Evolutionary conservation across 2,113 vertebrate species (phyloP).

Genomic region (Misgurnus mizolepis): DNA sequence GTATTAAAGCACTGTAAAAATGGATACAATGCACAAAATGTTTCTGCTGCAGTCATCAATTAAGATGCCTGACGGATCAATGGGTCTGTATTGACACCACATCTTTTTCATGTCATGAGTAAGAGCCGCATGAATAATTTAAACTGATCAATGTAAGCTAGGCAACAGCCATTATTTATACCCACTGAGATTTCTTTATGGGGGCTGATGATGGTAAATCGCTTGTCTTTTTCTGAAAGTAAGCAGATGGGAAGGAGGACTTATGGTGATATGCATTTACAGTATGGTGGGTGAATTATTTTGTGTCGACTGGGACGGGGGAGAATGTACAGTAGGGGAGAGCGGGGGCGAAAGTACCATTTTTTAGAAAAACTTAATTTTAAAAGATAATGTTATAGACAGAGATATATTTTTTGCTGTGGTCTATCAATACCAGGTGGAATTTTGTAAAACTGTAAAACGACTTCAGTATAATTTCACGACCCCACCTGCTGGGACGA

Average conservation of each 20-base stretch:
- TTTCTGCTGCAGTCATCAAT: conserved; percentile 45
- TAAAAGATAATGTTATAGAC: no score
- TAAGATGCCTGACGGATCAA: conserved; percentile 32
- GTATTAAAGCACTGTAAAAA: conserved; percentile 24
- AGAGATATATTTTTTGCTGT: no score
- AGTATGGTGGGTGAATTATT: no score
- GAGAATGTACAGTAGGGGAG: background rate
- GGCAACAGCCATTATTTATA: conserved; percentile 36
- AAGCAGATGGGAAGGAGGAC: background rate
- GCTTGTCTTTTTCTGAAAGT: conserved; percentile 14
- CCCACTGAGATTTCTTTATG: conserved; percentile 29
- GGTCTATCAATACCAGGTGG: no score
- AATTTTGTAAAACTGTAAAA: no score
- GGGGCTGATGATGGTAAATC: conserved; percentile 2
- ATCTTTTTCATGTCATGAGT: conserved; percentile 51
- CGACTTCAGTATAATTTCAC: no score
- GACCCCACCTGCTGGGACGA: no score
- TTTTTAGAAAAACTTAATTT: no score
- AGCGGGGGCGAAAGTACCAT: no score
- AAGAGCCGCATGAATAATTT: conserved; percentile 48
- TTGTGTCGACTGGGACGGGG: background rate
- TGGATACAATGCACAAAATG: conserved; percentile 1
- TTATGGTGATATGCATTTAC: background rate
- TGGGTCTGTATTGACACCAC: conserved; percentile 38
- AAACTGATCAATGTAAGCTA: conserved; percentile 40